A percentile compares a stretch with the other conserved stretches of the same genome.
Evolutionary conservation across 2,797 vertebrate genomes (phyloP).

Genomic region (Anguilla obscura): DNA sequence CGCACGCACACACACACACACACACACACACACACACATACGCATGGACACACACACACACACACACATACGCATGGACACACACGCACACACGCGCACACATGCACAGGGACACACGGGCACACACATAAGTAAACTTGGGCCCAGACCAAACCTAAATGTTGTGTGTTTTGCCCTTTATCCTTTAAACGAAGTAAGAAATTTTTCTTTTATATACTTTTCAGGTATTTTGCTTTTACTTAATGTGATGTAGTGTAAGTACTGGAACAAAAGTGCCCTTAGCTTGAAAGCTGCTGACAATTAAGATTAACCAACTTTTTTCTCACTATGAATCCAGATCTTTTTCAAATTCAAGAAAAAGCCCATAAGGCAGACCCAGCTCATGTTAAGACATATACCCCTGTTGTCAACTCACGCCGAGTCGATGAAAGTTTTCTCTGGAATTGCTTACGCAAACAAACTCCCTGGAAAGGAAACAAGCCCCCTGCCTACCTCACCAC

Average conservation of each 20-base stretch:
- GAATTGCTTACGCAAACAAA: no score
- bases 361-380: no score
- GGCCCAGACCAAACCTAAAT: neutral
- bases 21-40: no score
- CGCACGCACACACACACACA: conserved; percentile 18
- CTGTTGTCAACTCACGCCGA: no score
- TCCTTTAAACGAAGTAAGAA: neutral
- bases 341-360: neutral
- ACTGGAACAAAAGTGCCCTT: neutral
- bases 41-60: neutral
- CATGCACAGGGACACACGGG: neutral
- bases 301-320: neutral
- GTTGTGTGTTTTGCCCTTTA: neutral
- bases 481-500: no score
- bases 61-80: no score
- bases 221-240: neutral
- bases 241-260: neutral
- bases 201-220: neutral
- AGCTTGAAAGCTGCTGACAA: neutral
- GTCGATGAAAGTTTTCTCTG: no score
- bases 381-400: no score
- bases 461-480: no score
- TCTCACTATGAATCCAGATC: neutral
- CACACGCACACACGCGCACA: neutral
- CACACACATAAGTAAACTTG: neutral